A percentile compares a stretch with the other conserved stretches of the same genome.
Conservation (phyloP, 37 sponge, comb jelly and placozoan genomes). For the Axinella damicornis region DNA sequence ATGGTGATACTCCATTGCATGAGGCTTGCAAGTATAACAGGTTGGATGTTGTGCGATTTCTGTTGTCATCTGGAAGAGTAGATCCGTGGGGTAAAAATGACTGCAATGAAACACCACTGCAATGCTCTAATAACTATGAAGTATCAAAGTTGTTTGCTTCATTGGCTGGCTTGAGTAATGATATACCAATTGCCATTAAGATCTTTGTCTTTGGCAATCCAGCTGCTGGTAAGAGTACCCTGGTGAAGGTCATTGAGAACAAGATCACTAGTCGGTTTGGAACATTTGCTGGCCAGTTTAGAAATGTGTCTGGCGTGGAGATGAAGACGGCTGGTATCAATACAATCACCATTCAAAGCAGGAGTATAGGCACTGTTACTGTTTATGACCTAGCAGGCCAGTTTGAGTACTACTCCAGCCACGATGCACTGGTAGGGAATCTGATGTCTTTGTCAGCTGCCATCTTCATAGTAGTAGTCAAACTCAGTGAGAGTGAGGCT, state of each 20-base stretch:
- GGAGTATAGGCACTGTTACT: slow-evolving; percentile 18
- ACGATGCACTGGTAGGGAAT: slow-evolving; percentile 23
- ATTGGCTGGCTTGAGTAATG: neutral
- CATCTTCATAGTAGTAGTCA: slow-evolving; percentile 22
- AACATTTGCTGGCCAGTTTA: neutral
- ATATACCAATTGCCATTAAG: neutral
- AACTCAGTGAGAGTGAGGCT: slow-evolving; percentile 25
- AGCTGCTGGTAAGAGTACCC: slow-evolving; percentile 44
- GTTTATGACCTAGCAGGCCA: slow-evolving; percentile 56
- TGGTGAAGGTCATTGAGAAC: slow-evolving; percentile 11
- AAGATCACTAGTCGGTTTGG: neutral
- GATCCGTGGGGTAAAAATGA: neutral
- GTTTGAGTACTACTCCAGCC: slow-evolving; percentile 43
- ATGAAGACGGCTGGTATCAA: slow-evolving; percentile 43
- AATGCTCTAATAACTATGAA: neutral
- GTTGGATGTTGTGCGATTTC: neutral
- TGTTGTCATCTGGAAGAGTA: neutral
- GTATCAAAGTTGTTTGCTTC: too few species aligned
- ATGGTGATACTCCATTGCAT: slow-evolving; percentile 1
- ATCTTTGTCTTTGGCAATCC: slow-evolving; percentile 35
- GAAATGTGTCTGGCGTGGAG: neutral
- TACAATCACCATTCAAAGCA: neutral
- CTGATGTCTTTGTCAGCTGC: neutral
- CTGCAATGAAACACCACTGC: neutral
- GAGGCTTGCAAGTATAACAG: neutral